Base-by-base conservation (phyloP, 2,797 vertebrate species). In the Pempheris klunzingeri region DNA sequence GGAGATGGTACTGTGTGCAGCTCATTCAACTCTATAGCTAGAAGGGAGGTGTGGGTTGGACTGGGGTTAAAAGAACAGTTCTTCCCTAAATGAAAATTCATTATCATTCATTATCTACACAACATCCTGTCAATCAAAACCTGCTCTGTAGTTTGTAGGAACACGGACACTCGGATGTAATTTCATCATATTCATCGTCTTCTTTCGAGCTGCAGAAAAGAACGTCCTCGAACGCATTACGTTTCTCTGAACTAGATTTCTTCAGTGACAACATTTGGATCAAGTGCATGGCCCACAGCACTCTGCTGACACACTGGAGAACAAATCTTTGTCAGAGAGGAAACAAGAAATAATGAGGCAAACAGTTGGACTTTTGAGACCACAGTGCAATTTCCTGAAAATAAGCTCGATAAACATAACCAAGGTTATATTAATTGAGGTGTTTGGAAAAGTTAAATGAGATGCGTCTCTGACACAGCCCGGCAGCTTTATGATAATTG, bases 51-150 rank as follows among this genome's bases (percentile, higher is more conserved):
- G 46, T 59, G 34, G 30, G 13, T 20, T 66, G 11, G 57, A 61
- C 49, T 53, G 44, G 36, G 76, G 54, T 85, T 76, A 78, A 80
- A 67, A 49, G 69, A 75, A 62, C 28, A 43, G 7, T 57, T 78
- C 13, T 28, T 22, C n/a, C 24, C 18, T 32, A 52, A 49, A 81
- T 76, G 39, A 53, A 72, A 81, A 82, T 38, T 20, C 32, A 60
- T 38, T 75, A 34, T 20, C 32, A 60, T 38, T 75, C 59, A 85
- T 79, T 74, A 77, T 82, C 64, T 73, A 22, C 47, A 74, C n/a
- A 24, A 7, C 32, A 14, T 41, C 30, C 49, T 70, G 67, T 76
- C 83, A 73, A 70, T 87, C 77, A 78, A 77, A 81, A 62, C 18
- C 11, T 62, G 24, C 39, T 14, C 46, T 41, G 6, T 46, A 32